A percentile compares a stretch with the other conserved stretches of the same genome.
Evolutionary conservation across 2,888 invertebrate species (phyloP).

Genomic region (Scaptomyza tumidula): DNA sequence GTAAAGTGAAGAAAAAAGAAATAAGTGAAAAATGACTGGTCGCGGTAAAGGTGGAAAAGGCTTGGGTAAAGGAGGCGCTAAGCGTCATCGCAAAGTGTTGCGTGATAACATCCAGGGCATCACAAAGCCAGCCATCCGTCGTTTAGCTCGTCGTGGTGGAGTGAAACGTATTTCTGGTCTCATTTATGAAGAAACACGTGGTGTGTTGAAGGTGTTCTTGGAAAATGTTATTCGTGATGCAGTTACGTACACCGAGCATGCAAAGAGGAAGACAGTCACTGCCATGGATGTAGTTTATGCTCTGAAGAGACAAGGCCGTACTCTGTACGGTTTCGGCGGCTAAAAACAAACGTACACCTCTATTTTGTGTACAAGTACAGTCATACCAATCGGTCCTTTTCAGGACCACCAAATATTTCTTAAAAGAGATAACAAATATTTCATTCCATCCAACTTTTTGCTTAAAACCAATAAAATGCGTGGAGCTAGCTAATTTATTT

Average conservation of each 20-base stretch:
- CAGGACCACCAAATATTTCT: conserved; percentile 43
- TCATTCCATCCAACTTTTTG: not conserved
- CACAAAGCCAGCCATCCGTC: conserved; percentile 91
- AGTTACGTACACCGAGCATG: conserved; percentile 86
- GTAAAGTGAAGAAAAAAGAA: too few relatives aligned
- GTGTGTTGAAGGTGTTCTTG: conserved; percentile 88
- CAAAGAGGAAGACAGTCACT: too few relatives aligned
- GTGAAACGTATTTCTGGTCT: conserved; percentile 90
- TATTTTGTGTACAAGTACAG: conserved; percentile 86
- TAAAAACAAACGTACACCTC: conserved; percentile 85
- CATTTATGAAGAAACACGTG: conserved; percentile 92
- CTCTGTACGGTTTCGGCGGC: conserved; percentile 3
- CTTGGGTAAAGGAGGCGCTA: conserved; percentile 92
- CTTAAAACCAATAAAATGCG: too few relatives aligned
- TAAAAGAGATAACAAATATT: conserved; percentile 22
- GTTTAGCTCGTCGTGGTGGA: conserved; percentile 89
- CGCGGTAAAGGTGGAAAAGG: conserved; percentile 92
- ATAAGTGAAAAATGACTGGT: not conserved
- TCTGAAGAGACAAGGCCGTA: not conserved
- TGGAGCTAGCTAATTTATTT: too few relatives aligned
- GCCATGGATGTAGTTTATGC: too few relatives aligned
- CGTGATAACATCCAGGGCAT: conserved; percentile 92
- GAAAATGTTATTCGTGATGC: conserved; percentile 92
- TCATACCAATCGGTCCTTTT: conserved; percentile 41
- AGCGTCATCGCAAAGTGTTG: conserved; percentile 92